phyloP scores from a whole-genome alignment of 2,888 invertebrate genomes.

The Hypselothyrea guttata region DNA sequence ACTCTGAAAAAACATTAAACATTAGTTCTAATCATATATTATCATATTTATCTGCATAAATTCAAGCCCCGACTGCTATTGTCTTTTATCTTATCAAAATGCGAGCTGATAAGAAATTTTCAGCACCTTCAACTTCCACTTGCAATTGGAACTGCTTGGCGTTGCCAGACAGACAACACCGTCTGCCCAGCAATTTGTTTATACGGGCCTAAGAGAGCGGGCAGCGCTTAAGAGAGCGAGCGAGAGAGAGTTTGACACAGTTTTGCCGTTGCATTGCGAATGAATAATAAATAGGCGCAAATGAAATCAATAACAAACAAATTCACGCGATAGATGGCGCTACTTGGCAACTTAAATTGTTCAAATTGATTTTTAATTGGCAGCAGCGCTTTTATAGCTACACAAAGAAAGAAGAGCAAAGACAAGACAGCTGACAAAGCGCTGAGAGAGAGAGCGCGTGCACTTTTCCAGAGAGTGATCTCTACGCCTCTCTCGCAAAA shows the following conservation, averaged over 20 bases:
- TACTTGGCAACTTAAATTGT: no score
- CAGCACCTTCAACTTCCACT: no score
- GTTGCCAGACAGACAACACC: conserved; percentile 7
- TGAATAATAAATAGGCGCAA: conserved; percentile 18
- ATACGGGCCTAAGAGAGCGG: no score
- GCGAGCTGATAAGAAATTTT: no score
- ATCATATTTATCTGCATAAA: no score
- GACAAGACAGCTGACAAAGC: conserved; percentile 42
- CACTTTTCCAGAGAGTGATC: conserved; percentile 11
- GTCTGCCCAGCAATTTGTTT: conserved; percentile 12
- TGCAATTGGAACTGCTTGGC: no score
- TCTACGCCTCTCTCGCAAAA: conserved; percentile 5
- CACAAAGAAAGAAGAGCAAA: no score
- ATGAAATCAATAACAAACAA: conserved; percentile 41
- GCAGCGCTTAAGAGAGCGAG: conserved; percentile 4
- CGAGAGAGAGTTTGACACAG: conserved; percentile 9
- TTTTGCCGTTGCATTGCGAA: background rate
- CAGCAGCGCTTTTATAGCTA: no score
- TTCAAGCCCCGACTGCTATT: conserved; percentile 2
- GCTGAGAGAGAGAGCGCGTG: background rate
- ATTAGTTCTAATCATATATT: no score
- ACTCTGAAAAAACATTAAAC: conserved; percentile 24
- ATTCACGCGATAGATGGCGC: background rate
- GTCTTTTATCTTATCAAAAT: conserved; percentile 42
- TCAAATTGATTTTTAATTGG: no score